phyloP scores from a whole-genome alignment of 2,888 invertebrate species.

The Coenonympha arcania region DNA sequence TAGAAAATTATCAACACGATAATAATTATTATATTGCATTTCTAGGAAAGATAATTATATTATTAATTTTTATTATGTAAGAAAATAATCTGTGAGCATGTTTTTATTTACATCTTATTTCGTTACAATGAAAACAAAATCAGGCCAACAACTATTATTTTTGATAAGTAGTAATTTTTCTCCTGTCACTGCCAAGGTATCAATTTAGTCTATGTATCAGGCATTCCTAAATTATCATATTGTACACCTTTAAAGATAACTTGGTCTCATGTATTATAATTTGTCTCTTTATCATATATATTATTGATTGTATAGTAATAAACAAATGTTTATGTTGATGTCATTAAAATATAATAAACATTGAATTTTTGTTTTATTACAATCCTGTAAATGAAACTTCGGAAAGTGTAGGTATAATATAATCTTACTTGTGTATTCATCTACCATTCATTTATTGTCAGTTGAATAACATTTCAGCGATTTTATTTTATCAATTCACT shows the following conservation, averaged over 20 bases:
- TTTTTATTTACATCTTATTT: slow-evolving; percentile 1
- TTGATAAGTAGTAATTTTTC: slow-evolving; percentile 27
- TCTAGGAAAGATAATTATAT: slow-evolving; percentile 22
- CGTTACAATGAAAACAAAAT: slow-evolving; percentile 20
- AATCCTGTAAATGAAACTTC: slow-evolving; percentile 7
- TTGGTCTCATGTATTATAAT: slow-evolving; percentile 71
- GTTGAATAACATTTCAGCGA: background rate
- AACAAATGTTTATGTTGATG: slow-evolving; percentile 53
- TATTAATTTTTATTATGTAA: slow-evolving; percentile 20
- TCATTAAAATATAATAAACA: slow-evolving; percentile 62
- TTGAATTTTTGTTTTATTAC: slow-evolving; percentile 13
- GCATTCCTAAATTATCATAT: slow-evolving; percentile 48
- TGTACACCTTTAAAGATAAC: slow-evolving; percentile 59
- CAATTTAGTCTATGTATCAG: slow-evolving; percentile 43
- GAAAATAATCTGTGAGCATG: slow-evolving; percentile 3
- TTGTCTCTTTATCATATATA: slow-evolving; percentile 63
- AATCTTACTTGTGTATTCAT: slow-evolving; percentile 1
- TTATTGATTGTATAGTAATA: slow-evolving; percentile 60
- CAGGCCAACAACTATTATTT: slow-evolving; percentile 27
- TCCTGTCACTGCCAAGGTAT: slow-evolving; percentile 62
- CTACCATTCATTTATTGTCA: slow-evolving; percentile 4
- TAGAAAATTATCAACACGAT: slow-evolving; percentile 34
- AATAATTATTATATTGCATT: slow-evolving; percentile 29
- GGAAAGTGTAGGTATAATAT: background rate
- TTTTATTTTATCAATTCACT: background rate